These are phyloP conservation scores for Elephantulus edwardii DNA, from an alignment of 2,113 vertebrate genomes.

Conservation along the genomic window DNA sequence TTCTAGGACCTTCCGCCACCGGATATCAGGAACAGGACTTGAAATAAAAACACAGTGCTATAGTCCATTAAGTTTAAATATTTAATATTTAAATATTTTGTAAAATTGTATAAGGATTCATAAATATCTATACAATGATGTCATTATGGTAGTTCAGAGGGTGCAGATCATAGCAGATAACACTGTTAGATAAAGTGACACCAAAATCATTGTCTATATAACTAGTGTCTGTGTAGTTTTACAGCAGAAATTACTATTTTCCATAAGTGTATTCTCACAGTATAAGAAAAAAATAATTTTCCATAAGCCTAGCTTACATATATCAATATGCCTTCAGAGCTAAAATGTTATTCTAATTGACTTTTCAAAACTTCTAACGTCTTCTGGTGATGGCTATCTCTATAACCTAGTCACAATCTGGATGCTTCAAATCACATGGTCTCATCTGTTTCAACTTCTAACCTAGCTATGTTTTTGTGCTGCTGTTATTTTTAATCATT, in stretches of 20 bases:
- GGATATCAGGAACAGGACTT: constrained; percentile 95
- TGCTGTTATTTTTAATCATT: no score
- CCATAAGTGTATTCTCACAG: neutral
- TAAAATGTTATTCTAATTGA: neutral
- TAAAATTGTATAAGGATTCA: neutral
- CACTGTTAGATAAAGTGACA: neutral
- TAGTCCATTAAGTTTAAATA: constrained; percentile 49
- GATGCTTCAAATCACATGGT: no score
- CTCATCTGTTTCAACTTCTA: no score
- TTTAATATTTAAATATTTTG: neutral
- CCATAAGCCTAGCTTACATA: no score
- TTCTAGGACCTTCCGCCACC: constrained; percentile 91
- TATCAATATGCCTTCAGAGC: neutral
- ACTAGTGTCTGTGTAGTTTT: neutral
- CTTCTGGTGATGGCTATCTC: neutral
- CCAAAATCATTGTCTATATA: neutral
- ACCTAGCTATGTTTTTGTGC: no score
- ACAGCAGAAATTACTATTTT: neutral
- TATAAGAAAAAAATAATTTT: no score
- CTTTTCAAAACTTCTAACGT: neutral
- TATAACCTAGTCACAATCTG: no score
- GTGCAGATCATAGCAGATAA: neutral
- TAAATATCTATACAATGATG: neutral
- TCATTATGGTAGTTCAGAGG: neutral
- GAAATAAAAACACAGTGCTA: constrained; percentile 65